Conservation (phyloP, 2,113 vertebrate species). For the Sus scrofa region DNA sequence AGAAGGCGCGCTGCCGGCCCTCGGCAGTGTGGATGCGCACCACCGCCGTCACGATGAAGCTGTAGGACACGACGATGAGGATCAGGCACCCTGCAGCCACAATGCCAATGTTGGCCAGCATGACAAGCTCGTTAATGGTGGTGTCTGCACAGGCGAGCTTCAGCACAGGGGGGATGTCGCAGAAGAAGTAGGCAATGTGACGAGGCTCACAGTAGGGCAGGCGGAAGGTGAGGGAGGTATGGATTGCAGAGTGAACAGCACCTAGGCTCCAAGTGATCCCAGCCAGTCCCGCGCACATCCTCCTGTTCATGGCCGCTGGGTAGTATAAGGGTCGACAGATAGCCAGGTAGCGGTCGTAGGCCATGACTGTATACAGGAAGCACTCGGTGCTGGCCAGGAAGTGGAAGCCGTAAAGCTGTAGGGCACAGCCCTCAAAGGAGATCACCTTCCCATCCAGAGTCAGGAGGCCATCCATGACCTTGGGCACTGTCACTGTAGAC, state of each 20-base stretch:
- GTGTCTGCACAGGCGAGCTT: constrained; percentile 80
- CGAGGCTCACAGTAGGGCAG: constrained; percentile 76
- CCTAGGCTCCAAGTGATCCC: constrained; percentile 79
- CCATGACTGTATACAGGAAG: constrained; percentile 88
- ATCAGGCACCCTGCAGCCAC: constrained; percentile 68
- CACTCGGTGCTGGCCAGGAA: constrained; percentile 82
- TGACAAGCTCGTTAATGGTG: constrained; percentile 58
- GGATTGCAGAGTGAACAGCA: constrained; percentile 40
- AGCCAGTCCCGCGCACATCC: constrained; percentile 68
- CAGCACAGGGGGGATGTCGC: constrained; percentile 79
- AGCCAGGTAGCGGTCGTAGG: constrained; percentile 86
- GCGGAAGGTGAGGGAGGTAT: constrained; percentile 76
- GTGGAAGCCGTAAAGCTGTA: constrained; percentile 87
- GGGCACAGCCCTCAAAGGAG: constrained; percentile 82
- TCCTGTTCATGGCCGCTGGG: constrained; percentile 80
- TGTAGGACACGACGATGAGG: constrained; percentile 70
- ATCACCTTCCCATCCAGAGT: constrained; percentile 67
- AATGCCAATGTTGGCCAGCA: constrained; percentile 63
- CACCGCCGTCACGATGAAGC: constrained; percentile 64
- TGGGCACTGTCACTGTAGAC: constrained; percentile 87
- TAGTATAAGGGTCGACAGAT: constrained; percentile 86
- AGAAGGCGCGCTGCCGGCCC: constrained; percentile 67
- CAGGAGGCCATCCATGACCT: constrained; percentile 85
- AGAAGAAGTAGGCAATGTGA: constrained; percentile 79
- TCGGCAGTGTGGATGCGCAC: constrained; percentile 13